These are phyloP conservation scores for Amblyjoppa proteus DNA, from an alignment of 2,888 invertebrate genomes.

Conservation along the genomic window DNA sequence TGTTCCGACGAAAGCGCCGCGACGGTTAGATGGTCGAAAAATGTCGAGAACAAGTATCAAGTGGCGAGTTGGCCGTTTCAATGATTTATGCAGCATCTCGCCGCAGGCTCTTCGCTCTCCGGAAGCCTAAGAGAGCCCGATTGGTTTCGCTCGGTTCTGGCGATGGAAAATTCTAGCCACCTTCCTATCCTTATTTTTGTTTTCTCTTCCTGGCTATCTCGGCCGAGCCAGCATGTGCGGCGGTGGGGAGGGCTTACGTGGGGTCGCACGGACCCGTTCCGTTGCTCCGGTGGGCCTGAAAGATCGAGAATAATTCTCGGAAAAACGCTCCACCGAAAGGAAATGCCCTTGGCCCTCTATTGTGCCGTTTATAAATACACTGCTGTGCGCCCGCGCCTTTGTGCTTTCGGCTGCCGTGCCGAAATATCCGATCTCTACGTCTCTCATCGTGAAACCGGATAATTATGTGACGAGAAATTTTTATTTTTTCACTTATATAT, in stretches of 20 bases:
- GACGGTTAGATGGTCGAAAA: neutral
- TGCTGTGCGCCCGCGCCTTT: constrained; percentile 35
- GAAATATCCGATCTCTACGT: constrained; percentile 39
- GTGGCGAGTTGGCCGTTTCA: constrained; percentile 32
- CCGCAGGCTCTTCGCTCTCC: constrained; percentile 19
- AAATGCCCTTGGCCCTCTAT: constrained; percentile 35
- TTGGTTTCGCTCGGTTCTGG: constrained; percentile 23
- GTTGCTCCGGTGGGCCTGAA: constrained; percentile 43
- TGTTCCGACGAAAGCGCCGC: neutral
- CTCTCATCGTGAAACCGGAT: neutral
- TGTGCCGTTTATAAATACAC: constrained; percentile 24
- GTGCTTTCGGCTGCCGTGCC: constrained; percentile 41
- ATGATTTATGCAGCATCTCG: constrained; percentile 67
- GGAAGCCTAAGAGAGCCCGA: constrained; percentile 59
- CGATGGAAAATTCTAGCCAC: constrained; percentile 37
- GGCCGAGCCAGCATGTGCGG: constrained; percentile 41
- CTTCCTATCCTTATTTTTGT: constrained; percentile 31
- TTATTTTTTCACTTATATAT: neutral
- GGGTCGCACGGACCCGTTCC: constrained; percentile 5
- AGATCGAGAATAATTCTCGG: constrained; percentile 61
- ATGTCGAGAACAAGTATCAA: constrained; percentile 23
- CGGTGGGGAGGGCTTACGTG: constrained; percentile 31
- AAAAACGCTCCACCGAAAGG: constrained; percentile 47
- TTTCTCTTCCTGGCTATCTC: constrained; percentile 22
- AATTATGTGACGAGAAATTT: neutral